Conservation (phyloP, 2,888 invertebrate species). For the Tenthredo distinguenda region DNA sequence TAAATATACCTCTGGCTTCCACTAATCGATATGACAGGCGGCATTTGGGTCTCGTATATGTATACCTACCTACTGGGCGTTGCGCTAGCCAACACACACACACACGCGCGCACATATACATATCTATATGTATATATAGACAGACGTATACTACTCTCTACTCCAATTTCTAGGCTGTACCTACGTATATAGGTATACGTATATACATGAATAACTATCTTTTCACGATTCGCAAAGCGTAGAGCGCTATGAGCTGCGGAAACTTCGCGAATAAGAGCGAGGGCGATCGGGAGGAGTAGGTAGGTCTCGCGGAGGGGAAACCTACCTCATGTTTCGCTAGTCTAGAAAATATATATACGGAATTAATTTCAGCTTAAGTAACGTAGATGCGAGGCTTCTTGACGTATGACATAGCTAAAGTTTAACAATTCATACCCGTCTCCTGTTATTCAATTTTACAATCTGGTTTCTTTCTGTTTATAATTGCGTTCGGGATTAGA, state of each 20-base stretch:
- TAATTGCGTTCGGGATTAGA: not conserved
- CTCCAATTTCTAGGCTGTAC: not conserved
- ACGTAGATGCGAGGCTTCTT: conserved; percentile 64
- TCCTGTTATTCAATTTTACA: not conserved
- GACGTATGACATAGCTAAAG: conserved; percentile 51
- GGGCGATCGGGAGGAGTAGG: not conserved
- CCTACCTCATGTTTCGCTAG: conserved; percentile 69
- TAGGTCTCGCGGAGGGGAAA: conserved; percentile 63
- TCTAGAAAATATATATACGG: conserved; percentile 63
- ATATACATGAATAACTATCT: not conserved
- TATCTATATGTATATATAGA: not conserved
- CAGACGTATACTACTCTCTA: not conserved
- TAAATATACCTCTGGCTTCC: conserved; percentile 35
- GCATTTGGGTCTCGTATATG: conserved; percentile 22
- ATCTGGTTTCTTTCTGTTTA: not conserved
- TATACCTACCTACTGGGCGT: conserved; percentile 5
- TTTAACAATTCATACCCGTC: conserved; percentile 61
- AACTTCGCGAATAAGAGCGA: not conserved
- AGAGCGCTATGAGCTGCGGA: not conserved
- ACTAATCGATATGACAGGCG: conserved; percentile 28
- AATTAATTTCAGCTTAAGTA: conserved; percentile 73
- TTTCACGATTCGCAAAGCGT: not conserved
- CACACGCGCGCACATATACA: not conserved
- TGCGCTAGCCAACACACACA: not conserved
- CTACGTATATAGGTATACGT: not conserved